Evolutionary conservation across 1,140 invertebrate genomes (phyloP).

Genomic region (Drosophila ohnishii): DNA sequence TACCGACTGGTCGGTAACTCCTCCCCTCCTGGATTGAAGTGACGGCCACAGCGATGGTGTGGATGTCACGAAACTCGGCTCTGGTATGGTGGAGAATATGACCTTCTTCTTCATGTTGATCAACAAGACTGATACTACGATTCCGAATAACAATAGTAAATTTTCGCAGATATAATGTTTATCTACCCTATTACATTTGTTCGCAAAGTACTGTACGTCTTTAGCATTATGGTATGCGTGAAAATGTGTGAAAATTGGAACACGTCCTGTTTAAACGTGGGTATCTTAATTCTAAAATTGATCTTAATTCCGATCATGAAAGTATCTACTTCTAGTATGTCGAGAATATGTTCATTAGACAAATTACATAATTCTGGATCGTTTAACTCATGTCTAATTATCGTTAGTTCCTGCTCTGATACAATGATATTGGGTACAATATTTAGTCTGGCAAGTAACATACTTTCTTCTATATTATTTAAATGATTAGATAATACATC

Average conservation of each 20-base stretch:
- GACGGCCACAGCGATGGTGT: no score
- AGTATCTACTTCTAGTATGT: not conserved
- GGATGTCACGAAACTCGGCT: no score
- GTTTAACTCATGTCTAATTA: not conserved
- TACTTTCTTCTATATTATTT: slow-evolving; percentile 1
- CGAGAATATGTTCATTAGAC: not conserved
- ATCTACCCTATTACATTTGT: not conserved
- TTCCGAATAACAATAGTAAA: no score
- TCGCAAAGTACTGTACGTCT: not conserved
- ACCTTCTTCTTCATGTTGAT: no score
- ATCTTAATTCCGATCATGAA: slow-evolving; percentile 4
- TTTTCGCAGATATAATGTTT: not conserved
- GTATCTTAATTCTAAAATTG: not conserved
- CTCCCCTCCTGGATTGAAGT: no score
- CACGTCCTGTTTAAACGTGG: not conserved
- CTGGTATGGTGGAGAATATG: no score
- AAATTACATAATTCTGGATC: not conserved
- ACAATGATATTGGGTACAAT: not conserved
- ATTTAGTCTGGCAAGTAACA: not conserved
- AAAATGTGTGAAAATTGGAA: not conserved
- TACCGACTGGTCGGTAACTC: no score
- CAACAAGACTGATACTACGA: no score
- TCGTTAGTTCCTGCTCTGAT: not conserved
- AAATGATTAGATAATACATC: not conserved
- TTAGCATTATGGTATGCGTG: not conserved